phyloP scores from a whole-genome alignment of 2,888 invertebrate species.

The Megastigmus dorsalis region DNA sequence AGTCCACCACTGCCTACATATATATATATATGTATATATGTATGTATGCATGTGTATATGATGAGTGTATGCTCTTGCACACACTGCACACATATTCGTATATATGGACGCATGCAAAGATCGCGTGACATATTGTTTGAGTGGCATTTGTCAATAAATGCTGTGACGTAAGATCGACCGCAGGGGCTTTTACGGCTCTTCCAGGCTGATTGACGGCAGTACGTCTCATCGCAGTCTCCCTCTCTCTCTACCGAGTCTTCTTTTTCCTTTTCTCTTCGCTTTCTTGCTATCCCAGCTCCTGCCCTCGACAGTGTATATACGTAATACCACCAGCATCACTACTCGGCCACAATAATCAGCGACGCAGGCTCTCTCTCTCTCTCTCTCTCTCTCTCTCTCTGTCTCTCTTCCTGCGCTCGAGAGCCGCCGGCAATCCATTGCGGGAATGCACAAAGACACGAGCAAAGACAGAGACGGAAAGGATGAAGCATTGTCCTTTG shows the following conservation, averaged over 20 bases:
- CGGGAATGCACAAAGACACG: slow-evolving; percentile 64
- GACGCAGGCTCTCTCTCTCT: slow-evolving; percentile 58
- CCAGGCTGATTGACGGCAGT: slow-evolving; percentile 66
- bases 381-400: slow-evolving; percentile 52
- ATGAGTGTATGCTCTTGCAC: too few species aligned
- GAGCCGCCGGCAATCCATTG: slow-evolving; percentile 64
- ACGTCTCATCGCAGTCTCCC: slow-evolving; percentile 56
- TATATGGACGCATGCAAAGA: not conserved
- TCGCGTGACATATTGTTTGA: slow-evolving; percentile 52
- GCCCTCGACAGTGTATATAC: too few species aligned
- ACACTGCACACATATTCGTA: not conserved
- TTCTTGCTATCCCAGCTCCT: not conserved
- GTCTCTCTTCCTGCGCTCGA: too few species aligned
- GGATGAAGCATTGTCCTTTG: slow-evolving; percentile 61
- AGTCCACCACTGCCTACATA: too few species aligned
- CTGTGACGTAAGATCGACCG: slow-evolving; percentile 62
- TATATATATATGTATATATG: not conserved
- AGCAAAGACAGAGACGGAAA: slow-evolving; percentile 51
- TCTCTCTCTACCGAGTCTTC: too few species aligned
- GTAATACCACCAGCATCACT: too few species aligned
- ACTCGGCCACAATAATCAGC: slow-evolving; percentile 64
- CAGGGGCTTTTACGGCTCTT: slow-evolving; percentile 61
- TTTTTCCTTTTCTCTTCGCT: slow-evolving; percentile 55
- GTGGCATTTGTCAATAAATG: slow-evolving; percentile 61
- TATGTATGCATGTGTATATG: not conserved